phyloP scores from a whole-genome alignment of 1,140 invertebrate species.

The Zaprionus inermis region DNA sequence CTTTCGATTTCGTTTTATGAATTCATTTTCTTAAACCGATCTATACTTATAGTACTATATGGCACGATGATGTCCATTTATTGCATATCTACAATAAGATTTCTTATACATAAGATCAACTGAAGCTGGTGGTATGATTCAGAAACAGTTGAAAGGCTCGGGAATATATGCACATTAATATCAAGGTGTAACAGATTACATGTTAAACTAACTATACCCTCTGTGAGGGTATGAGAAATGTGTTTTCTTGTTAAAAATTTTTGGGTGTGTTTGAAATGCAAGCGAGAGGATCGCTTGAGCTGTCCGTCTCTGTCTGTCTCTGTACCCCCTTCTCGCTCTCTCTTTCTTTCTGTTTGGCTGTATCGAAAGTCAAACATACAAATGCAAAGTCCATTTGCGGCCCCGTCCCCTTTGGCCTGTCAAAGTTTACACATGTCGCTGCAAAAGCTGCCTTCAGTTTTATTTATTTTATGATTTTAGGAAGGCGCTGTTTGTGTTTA shows the following conservation, averaged over 20 bases:
- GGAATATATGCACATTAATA: not conserved
- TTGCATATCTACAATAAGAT: too few relatives aligned
- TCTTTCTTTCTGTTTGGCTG: conserved; percentile 13
- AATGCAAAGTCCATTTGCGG: conserved; percentile 53
- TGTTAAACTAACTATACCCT: not conserved
- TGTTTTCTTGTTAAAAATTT: conserved; percentile 58
- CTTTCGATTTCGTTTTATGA: not conserved
- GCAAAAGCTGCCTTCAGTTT: conserved; percentile 37
- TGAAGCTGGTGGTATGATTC: too few relatives aligned
- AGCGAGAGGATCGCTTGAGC: conserved; percentile 13
- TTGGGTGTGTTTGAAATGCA: conserved; percentile 60
- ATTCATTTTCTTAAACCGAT: too few relatives aligned
- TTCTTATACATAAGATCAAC: too few relatives aligned
- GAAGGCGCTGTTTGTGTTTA: conserved; percentile 49
- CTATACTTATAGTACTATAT: too few relatives aligned
- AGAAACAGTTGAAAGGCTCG: not conserved
- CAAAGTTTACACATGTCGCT: conserved; percentile 69
- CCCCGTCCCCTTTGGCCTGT: conserved; percentile 42
- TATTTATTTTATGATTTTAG: conserved; percentile 59
- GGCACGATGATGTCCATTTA: too few relatives aligned
- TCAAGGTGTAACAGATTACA: not conserved
- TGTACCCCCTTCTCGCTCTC: not conserved
- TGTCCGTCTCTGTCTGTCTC: not conserved
- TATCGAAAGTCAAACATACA: conserved; percentile 53
- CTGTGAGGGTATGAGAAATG: conserved; percentile 26